Conservation (phyloP, 2,797 vertebrate species). For the Phataginus tricuspis region DNA sequence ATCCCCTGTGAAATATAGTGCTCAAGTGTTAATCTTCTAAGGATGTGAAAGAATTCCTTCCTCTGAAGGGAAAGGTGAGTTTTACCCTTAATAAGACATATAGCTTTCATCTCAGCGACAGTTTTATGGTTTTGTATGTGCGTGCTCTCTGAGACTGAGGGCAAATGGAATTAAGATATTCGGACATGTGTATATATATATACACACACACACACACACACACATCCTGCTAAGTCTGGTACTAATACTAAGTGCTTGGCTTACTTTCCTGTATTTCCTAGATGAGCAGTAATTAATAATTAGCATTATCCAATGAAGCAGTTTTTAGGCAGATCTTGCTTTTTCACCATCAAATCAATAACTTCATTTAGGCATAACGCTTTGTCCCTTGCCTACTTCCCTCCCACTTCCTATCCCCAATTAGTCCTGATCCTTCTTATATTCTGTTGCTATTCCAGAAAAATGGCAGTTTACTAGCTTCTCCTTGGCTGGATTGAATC, state of each 20-base stretch:
- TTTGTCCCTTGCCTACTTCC: background rate
- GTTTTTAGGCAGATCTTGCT: background rate
- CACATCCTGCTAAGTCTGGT: background rate
- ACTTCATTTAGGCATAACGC: background rate
- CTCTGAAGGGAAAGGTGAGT: background rate
- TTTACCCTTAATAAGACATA: background rate
- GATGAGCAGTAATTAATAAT: background rate
- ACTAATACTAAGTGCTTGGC: background rate
- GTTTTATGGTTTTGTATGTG: background rate
- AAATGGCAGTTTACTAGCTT: background rate
- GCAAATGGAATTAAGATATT: background rate
- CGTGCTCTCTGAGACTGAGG: background rate
- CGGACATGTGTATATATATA: background rate
- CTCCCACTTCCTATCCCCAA: background rate
- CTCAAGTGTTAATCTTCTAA: background rate
- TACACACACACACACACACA: background rate
- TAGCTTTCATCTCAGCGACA: background rate
- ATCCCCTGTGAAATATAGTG: conserved; percentile 29
- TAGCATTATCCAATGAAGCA: background rate
- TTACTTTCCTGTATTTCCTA: background rate
- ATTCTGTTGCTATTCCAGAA: background rate
- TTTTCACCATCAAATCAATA: background rate
- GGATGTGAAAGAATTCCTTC: background rate
- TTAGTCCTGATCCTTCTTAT: background rate
- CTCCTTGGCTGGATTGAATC: background rate